A percentile compares a stretch with the other conserved stretches of the same genome.
Conservation (phyloP, 2,888 invertebrate species). For the Brenthis hecate region DNA sequence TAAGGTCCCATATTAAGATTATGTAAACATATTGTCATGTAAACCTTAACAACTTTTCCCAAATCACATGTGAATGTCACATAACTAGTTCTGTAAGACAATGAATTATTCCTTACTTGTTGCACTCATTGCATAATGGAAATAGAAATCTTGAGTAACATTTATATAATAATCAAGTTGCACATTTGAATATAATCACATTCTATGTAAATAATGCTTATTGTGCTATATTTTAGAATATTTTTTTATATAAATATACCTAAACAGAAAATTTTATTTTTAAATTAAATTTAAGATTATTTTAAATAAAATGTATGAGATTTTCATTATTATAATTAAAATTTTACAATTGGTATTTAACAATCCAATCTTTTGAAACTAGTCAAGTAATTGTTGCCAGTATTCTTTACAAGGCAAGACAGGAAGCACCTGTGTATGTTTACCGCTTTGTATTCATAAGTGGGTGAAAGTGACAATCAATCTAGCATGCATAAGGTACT, state of each 20-base stretch:
- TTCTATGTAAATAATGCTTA: too few relatives aligned
- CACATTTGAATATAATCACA: too few relatives aligned
- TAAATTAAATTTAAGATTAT: too few relatives aligned
- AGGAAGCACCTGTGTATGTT: constrained; percentile 22
- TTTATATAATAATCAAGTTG: background rate
- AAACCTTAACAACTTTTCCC: background rate
- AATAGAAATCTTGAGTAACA: constrained; percentile 24
- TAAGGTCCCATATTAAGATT: too few relatives aligned
- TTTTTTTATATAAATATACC: too few relatives aligned
- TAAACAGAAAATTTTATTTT: too few relatives aligned
- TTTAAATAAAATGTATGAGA: too few relatives aligned
- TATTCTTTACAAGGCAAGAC: constrained; percentile 10
- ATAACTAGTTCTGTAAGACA: constrained; percentile 28
- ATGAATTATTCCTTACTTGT: constrained; percentile 28
- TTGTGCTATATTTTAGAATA: too few relatives aligned
- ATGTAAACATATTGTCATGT: too few relatives aligned
- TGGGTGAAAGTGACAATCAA: constrained; percentile 35
- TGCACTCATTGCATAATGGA: constrained; percentile 26
- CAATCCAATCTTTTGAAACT: background rate
- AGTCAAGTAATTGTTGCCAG: background rate
- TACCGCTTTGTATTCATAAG: constrained; percentile 24
- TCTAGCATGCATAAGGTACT: constrained; percentile 3
- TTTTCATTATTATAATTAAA: too few relatives aligned
- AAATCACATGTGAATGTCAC: constrained; percentile 24
- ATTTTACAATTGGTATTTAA: too few relatives aligned